Evolutionary conservation across 37 sponge, comb jelly and placozoan species (phyloP).

Genomic region (Bolinopsis microptera): DNA sequence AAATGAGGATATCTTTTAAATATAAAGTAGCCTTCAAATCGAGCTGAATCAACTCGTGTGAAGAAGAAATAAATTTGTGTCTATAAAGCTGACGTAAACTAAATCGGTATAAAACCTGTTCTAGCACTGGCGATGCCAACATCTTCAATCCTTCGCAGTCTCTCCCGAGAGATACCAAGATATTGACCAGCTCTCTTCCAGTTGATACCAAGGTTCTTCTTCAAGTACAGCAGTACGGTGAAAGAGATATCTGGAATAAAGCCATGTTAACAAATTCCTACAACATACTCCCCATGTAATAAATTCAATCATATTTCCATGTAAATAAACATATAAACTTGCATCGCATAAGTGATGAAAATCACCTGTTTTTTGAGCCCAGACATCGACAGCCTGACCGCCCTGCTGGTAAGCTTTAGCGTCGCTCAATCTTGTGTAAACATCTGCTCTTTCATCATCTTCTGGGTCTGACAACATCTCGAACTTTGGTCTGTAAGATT

Average conservation of each 20-base stretch:
- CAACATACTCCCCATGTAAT: no score
- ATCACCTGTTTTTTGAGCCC: conserved; percentile 53
- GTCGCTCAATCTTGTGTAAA: conserved; percentile 45
- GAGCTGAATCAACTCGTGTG: no score
- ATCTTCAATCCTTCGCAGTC: conserved; percentile 57
- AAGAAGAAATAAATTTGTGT: no score
- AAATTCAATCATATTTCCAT: no score
- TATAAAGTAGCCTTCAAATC: no score
- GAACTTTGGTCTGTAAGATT: conserved; percentile 8
- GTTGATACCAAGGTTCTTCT: conserved; percentile 62
- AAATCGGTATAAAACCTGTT: not conserved
- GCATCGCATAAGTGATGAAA: no score
- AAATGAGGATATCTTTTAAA: not conserved
- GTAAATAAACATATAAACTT: no score
- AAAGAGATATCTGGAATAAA: conserved; percentile 39
- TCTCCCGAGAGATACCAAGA: conserved; percentile 43
- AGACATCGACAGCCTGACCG: conserved; percentile 58
- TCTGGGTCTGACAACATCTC: conserved; percentile 30
- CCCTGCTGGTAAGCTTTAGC: conserved; percentile 56
- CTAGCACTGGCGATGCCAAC: conserved; percentile 29
- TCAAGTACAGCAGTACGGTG: conserved; percentile 62
- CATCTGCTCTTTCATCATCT: conserved; percentile 30
- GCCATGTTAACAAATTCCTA: no score
- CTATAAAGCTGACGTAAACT: not conserved
- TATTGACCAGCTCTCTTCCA: conserved; percentile 66